These are phyloP conservation scores for Pinna nobilis DNA, from an alignment of 1,140 invertebrate species.

Conservation along the genomic window DNA sequence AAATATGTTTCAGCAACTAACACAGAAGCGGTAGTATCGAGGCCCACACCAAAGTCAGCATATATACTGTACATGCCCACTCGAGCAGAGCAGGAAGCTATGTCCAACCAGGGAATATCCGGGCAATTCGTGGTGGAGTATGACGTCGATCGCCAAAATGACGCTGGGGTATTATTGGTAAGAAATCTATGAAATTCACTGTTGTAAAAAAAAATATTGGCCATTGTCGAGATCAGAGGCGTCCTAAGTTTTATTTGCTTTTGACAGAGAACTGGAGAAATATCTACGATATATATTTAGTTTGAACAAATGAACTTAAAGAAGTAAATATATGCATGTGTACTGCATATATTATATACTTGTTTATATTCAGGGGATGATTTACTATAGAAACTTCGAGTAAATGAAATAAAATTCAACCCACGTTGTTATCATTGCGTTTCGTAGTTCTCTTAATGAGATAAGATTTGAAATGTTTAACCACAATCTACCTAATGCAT, in stretches of 20 bases:
- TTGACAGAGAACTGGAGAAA: constrained; percentile 70
- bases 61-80: constrained; percentile 51
- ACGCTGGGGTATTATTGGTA: constrained; percentile 59
- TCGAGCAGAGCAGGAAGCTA: constrained; percentile 29
- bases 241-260: no score
- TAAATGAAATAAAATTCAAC: constrained; percentile 78
- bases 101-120: constrained; percentile 34
- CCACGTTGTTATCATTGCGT: background rate
- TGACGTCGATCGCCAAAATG: constrained; percentile 48
- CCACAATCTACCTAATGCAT: background rate
- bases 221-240: constrained; percentile 38
- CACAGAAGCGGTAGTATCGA: constrained; percentile 4
- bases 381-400: constrained; percentile 82
- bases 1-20: constrained; percentile 4
- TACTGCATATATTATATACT: background rate
- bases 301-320: background rate
- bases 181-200: background rate
- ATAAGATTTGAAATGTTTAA: background rate
- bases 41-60: constrained; percentile 41
- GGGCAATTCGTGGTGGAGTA: constrained; percentile 51
- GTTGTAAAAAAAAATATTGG: constrained; percentile 19
- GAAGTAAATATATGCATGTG: background rate
- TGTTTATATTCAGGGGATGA: constrained; percentile 24
- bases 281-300: no score
- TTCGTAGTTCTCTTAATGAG: background rate